Evolutionary conservation across 2,113 vertebrate genomes (phyloP).

Genomic region (Thymallus thymallus): DNA sequence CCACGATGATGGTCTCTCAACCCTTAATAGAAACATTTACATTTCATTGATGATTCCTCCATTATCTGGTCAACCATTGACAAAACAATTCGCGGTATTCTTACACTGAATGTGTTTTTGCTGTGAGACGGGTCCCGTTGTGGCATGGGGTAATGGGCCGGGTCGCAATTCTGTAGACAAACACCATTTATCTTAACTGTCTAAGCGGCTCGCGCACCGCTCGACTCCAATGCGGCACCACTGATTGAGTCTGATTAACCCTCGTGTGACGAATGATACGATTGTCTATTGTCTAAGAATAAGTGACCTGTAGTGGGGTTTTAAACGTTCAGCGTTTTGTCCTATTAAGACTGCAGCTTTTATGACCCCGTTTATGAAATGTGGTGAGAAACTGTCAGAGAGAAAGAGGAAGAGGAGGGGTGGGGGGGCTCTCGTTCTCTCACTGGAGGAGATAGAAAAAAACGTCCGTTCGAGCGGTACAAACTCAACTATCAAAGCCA

Average conservation of each 20-base stretch:
- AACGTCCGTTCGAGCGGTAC: conserved; percentile 27
- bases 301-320: conserved; percentile 1
- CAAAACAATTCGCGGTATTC: background rate
- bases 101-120: background rate
- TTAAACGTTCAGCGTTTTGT: background rate
- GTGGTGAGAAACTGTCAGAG: conserved; percentile 49
- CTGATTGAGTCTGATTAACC: background rate
- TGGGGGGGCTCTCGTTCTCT: conserved; percentile 81
- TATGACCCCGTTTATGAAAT: conserved; percentile 75
- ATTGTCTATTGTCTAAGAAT: background rate
- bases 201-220: background rate
- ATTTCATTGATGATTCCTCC: background rate
- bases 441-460: conserved; percentile 36
- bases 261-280: background rate
- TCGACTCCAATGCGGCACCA: background rate
- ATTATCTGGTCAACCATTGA: background rate
- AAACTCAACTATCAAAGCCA: conserved; percentile 60
- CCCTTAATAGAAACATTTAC: background rate
- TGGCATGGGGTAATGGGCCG: background rate
- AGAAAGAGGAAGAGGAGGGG: conserved; percentile 6
- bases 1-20: background rate
- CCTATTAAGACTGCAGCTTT: conserved; percentile 52
- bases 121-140: background rate
- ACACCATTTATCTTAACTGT: background rate
- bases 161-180: background rate